A percentile compares a stretch with the other conserved stretches of the same genome.
These are phyloP conservation scores for Kryphioiulus occultus DNA, from an alignment of 2,888 invertebrate species.

Conservation along the genomic window DNA sequence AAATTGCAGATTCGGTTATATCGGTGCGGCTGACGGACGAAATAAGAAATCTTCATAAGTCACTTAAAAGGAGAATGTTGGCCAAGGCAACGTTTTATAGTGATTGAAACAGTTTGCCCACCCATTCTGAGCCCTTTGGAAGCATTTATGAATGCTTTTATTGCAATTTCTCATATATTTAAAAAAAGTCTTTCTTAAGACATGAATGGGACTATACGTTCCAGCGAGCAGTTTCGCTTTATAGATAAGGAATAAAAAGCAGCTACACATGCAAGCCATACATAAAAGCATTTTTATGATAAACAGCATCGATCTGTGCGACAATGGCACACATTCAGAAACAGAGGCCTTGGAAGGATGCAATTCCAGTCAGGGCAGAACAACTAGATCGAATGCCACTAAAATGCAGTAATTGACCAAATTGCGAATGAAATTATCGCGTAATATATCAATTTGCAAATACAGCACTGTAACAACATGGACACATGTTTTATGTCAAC, in stretches of 20 bases:
- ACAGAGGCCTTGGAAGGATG: background rate
- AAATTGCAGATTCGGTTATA: background rate
- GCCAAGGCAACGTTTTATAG: constrained; percentile 19
- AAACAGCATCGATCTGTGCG: background rate
- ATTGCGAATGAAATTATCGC: no score
- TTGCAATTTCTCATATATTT: constrained; percentile 14
- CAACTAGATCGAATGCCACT: no score
- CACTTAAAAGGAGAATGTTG: background rate
- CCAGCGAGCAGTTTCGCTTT: background rate
- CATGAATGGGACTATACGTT: constrained; percentile 28
- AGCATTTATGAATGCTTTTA: constrained; percentile 22
- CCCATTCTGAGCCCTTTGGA: background rate
- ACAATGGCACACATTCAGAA: background rate
- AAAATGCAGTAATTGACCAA: no score
- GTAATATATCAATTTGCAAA: no score
- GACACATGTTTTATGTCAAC: no score
- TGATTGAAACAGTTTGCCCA: background rate
- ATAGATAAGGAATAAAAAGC: constrained; percentile 15
- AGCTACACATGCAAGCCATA: background rate
- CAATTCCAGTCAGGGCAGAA: background rate
- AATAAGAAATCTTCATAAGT: background rate
- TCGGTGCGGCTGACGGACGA: background rate
- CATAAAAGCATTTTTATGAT: constrained; percentile 29
- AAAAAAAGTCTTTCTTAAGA: background rate
- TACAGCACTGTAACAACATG: no score